Base-by-base conservation (phyloP, 2,888 invertebrate species). In the Calliphora vomitoria region DNA sequence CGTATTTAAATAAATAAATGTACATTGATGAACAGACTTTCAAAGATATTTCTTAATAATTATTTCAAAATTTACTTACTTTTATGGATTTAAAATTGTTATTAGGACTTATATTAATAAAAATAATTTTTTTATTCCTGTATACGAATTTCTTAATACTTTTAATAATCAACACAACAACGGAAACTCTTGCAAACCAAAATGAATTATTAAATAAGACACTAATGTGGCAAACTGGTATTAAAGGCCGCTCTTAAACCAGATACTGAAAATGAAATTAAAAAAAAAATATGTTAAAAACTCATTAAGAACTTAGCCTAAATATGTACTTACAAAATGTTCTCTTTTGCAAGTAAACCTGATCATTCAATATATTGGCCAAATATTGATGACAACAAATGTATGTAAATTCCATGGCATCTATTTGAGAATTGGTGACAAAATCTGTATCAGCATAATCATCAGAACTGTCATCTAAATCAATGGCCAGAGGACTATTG, bases 301-400 rank as follows among this genome's bases (percentile, higher is more conserved):
- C 64, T 41, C 20, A 64, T 18, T 25, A 60, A 11, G 75, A 25
- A 13, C 15, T 60, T 58, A 25, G 8, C 71, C 13, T 64, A 41
- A 88, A n/a, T 31, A 10, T 44, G 11, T 4, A 91, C 91, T 90
- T 90, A 92, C 92, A 88, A 82, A 91, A 91, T 44, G 89, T 87
- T 76, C 90, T 91, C 38, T 92, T 90, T 38, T 91, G 91, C 4
- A 91, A 86, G 74, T 92, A 92, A 47, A 93, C 93, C 58, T 92
- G 92, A 44, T 89, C 89, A 18, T 92, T 92, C 8, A 94, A 89
- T 25, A 90, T 90, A 38, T 91, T 89, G 8, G 92, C 93, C 83
- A 94, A 89, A 88, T 91, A 92, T 60, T 92, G 92, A 88, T 94
- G 94, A 68, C 93, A 93, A 18, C 92, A 91, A 66, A 93, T 92